Conservation (phyloP, 2,797 vertebrate genomes). For the Cossypha heuglini region DNA sequence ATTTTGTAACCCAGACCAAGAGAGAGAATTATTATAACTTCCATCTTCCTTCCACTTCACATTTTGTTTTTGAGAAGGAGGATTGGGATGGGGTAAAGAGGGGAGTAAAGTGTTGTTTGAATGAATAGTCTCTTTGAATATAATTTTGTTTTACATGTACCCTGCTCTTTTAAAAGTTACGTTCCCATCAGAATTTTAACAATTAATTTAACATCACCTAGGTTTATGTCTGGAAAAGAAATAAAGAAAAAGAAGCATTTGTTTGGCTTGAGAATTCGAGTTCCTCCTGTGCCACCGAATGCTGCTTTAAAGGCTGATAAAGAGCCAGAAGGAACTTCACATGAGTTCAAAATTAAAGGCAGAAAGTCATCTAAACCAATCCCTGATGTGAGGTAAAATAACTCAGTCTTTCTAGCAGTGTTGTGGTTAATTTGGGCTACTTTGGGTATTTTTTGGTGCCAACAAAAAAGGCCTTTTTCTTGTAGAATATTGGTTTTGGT, state of each 20-base stretch:
- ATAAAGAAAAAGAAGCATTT: conserved; percentile 99
- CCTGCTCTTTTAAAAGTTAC: not conserved
- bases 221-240: conserved; percentile 99
- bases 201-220: conserved; percentile 61
- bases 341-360: conserved; percentile 96
- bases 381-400: conserved; percentile 81
- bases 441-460: not conserved
- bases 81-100: not conserved
- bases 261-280: conserved; percentile 94
- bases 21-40: not conserved
- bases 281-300: conserved; percentile 91
- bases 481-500: not conserved
- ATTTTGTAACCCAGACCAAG: not conserved
- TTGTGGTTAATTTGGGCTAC: not conserved
- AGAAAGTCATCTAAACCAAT: conserved; percentile 89
- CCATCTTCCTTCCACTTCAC: not conserved
- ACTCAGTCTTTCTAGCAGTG: not conserved
- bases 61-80: not conserved
- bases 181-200: conserved; percentile 26
- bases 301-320: conserved; percentile 83
- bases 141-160: not conserved
- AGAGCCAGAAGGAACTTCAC: conserved; percentile 88
- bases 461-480: not conserved
- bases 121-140: not conserved
- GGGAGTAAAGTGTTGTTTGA: not conserved